Conservation (phyloP, 2,113 vertebrate genomes). For the Cynopterus brachyotis region DNA sequence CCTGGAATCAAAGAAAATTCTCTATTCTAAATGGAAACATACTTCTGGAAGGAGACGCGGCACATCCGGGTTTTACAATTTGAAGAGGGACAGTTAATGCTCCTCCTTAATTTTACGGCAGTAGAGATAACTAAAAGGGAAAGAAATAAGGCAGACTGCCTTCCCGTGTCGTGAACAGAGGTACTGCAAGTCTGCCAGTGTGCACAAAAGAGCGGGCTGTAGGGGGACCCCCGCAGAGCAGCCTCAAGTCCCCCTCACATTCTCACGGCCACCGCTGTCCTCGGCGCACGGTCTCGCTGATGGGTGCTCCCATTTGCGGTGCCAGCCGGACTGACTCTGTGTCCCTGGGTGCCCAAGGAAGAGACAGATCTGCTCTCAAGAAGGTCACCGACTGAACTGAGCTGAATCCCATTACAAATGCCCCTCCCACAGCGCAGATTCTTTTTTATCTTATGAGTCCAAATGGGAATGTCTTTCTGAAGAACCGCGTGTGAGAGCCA, state of each 20-base stretch:
- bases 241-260: background rate
- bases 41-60: background rate
- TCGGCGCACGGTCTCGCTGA: background rate
- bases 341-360: background rate
- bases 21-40: slow-evolving; percentile 37
- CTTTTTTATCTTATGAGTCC: background rate
- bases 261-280: fast-evolving
- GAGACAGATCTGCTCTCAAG: background rate
- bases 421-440: background rate
- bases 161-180: background rate
- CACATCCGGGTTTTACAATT: slow-evolving; percentile 42
- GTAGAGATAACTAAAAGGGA: background rate
- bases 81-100: background rate
- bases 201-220: background rate
- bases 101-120: slow-evolving; percentile 21
- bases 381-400: background rate
- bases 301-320: background rate
- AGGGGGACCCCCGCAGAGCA: background rate
- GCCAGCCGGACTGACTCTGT: background rate
- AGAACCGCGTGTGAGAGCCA: background rate
- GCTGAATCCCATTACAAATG: background rate
- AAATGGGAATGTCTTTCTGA: background rate
- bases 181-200: background rate
- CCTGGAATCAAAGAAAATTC: background rate
- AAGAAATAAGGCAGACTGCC: background rate